A percentile compares a stretch with the other conserved stretches of the same genome.
Evolutionary conservation across 2,797 vertebrate genomes (phyloP).

Genomic region (Leptatherina wallacei): DNA sequence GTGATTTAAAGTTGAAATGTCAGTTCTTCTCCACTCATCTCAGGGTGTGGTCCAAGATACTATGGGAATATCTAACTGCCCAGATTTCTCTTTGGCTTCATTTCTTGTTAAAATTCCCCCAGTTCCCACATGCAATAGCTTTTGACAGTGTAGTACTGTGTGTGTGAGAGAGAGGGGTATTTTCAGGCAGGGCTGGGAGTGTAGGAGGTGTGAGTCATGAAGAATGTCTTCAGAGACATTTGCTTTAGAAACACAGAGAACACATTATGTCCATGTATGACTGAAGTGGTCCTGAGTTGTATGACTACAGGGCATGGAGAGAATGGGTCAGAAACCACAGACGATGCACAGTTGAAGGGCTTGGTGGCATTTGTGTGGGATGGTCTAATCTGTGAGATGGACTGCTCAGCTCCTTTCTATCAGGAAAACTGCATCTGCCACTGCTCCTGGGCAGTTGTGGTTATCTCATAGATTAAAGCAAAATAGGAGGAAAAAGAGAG

Average conservation of each 20-base stretch:
- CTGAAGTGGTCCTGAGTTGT: conserved; percentile 36
- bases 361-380: conserved; percentile 54
- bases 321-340: conserved; percentile 40
- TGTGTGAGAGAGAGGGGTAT: conserved; percentile 43
- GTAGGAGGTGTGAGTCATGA: conserved; percentile 80
- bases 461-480: conserved; percentile 12
- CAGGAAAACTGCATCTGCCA: conserved; percentile 24
- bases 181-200: conserved; percentile 63
- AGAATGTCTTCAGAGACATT: conserved; percentile 68
- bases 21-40: conserved; percentile 33
- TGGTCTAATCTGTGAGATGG: conserved; percentile 32
- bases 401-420: conserved; percentile 15
- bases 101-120: conserved; percentile 52
- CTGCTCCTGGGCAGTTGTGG: conserved; percentile 28
- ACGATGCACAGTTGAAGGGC: conserved; percentile 44
- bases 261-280: conserved; percentile 65
- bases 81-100: conserved; percentile 57
- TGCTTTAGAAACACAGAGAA: conserved; percentile 65
- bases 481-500: background rate
- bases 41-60: conserved; percentile 65
- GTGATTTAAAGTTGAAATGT: conserved; percentile 35
- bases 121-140: conserved; percentile 48
- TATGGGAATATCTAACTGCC: conserved; percentile 54
- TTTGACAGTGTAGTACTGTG: conserved; percentile 68
- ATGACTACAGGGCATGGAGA: conserved; percentile 44